phyloP scores from a whole-genome alignment of 2,113 vertebrate genomes.

The Antigone vipio region DNA sequence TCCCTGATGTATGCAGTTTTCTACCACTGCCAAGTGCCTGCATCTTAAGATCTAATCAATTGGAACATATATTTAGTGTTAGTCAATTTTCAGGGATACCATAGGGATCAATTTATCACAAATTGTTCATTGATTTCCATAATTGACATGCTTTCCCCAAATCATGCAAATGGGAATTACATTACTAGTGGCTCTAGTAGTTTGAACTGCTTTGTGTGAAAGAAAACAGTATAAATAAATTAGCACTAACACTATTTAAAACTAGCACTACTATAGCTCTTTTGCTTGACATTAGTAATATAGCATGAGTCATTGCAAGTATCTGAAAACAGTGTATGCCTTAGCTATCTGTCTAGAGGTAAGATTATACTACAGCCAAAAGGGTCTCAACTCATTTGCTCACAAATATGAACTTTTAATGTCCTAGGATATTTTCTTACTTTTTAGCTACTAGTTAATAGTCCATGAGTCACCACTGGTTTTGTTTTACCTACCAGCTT shows the following conservation, averaged over 20 bases:
- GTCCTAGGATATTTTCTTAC: neutral
- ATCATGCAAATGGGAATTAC: neutral
- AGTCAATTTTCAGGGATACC: neutral
- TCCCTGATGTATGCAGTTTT: neutral
- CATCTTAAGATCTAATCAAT: slow-evolving; percentile 2
- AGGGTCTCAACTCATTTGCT: neutral
- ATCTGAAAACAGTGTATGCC: neutral
- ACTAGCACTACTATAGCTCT: neutral
- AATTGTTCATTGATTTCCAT: neutral
- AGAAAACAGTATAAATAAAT: neutral
- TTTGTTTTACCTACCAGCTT: neutral
- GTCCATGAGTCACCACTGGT: neutral
- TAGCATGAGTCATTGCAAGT: neutral
- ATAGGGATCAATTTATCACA: neutral
- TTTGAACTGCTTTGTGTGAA: neutral
- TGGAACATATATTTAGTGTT: neutral
- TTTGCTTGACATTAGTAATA: neutral
- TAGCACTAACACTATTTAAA: neutral
- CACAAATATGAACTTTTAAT: neutral
- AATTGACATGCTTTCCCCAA: neutral
- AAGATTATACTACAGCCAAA: neutral
- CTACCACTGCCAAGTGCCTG: neutral
- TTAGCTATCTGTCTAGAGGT: neutral
- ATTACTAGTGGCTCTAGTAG: neutral
- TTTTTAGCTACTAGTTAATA: neutral